Conservation (phyloP, 2,797 vertebrate species). For the Chelidonichthys spinosus region DNA sequence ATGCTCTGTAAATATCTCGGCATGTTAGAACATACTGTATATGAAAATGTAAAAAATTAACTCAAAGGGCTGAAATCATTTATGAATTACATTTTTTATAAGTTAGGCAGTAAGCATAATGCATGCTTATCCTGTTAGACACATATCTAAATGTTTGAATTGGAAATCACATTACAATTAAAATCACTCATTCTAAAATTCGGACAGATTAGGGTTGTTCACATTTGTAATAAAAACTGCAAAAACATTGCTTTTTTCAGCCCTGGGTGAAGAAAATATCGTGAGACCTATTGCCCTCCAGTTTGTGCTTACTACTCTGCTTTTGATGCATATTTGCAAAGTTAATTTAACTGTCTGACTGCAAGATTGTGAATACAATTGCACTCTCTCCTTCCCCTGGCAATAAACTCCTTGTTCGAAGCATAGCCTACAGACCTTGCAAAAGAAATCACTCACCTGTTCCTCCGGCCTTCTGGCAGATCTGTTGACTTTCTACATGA, state of each 20-base stretch:
- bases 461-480: background rate
- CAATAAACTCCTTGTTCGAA: background rate
- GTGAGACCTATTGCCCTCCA: fast-evolving
- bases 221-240: background rate
- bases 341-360: background rate
- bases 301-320: background rate
- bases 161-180: background rate
- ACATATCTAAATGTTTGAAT: background rate
- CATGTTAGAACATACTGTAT: background rate
- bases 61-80: background rate
- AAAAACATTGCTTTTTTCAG: background rate
- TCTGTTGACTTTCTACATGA: background rate
- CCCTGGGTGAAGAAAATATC: background rate
- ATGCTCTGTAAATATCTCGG: background rate
- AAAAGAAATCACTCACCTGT: slow-evolving; percentile 22
- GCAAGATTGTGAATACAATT: background rate
- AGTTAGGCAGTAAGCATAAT: background rate
- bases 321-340: background rate
- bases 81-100: background rate
- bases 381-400: background rate
- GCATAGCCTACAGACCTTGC: background rate
- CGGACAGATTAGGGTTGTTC: too few relatives aligned
- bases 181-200: too few relatives aligned
- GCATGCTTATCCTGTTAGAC: background rate
- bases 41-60: background rate